Base-by-base conservation (phyloP, 1,140 invertebrate species). In the Philotrypesis tridentata region DNA sequence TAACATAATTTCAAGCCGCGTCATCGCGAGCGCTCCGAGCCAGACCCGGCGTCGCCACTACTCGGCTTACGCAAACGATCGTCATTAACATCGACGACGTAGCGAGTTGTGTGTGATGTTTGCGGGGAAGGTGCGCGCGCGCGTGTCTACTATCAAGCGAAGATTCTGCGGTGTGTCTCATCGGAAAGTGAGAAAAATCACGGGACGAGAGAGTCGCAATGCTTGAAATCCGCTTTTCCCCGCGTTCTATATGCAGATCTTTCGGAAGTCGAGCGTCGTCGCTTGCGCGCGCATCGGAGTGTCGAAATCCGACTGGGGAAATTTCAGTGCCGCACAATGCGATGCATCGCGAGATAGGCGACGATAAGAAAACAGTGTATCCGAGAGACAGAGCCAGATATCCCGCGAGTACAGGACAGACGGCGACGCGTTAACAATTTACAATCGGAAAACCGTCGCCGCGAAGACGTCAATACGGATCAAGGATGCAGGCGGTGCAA, bases 1-100 rank as follows among this genome's bases (percentile, higher is more conserved):
- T 73, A 65, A 67, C 79, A 80, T 75, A 80, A 80, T 80, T 75
- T 80, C 40, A 76, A 70, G 80, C 73, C 31, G 55, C 29, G 80
- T 72, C 60, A 77, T 72, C 29, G 60, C 23, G 75, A n/a, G n/a
- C 27, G 75, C 6, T 33, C 3, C 81, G 75, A 40, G 61, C 67
- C 76, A 83, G 82, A 83, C 82, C 70, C 76, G 71, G 70, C 76
- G 82, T 68, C 82, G 82, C 82, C 82, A 8, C 12, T n/a, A 12
- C 40, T 37, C 60, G 40, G 60, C 31, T 73, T 78, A 71, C 68
- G 70, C 70, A 82, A 82, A 70, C 55, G 1, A 0, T 7, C 71
- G 70, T 43, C 60, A 80, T 80, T 80, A 81, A 27, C 79, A 75
- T 75, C 75, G 31, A 25, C 23, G n/a, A n/a, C n/a, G n/a, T 2